These are phyloP conservation scores for Wiebesia pumilae DNA, from an alignment of 1,140 invertebrate genomes.

Conservation along the genomic window DNA sequence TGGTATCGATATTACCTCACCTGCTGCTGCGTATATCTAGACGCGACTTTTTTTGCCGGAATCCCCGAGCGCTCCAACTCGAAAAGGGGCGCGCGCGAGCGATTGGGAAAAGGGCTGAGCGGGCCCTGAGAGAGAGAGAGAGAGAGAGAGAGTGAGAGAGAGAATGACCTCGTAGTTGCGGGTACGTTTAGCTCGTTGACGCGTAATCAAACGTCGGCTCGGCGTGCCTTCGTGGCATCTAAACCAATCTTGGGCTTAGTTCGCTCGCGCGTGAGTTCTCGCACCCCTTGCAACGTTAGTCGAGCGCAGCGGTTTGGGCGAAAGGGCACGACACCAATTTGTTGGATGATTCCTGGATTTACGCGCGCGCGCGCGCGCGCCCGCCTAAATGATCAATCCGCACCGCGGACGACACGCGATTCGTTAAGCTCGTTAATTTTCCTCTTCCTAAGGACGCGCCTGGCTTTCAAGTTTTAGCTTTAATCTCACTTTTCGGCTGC, in stretches of 20 bases:
- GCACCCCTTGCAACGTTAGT: constrained; percentile 53
- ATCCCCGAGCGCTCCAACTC: background rate
- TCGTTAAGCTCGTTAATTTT: constrained; percentile 54
- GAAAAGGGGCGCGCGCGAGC: constrained; percentile 6
- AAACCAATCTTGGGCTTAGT: constrained; percentile 75
- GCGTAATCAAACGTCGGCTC: constrained; percentile 67
- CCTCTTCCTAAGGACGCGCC: background rate
- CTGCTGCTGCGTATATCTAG: constrained; percentile 34
- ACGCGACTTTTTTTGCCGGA: constrained; percentile 54
- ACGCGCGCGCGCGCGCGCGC: background rate
- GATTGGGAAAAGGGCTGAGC: background rate
- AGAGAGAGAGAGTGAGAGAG: constrained; percentile 37
- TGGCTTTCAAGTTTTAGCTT: constrained; percentile 7
- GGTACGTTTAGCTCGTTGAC: constrained; percentile 67
- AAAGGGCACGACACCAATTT: constrained; percentile 64
- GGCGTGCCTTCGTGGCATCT: constrained; percentile 71
- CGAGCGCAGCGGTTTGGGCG: background rate
- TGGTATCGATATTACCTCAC: constrained; percentile 58
- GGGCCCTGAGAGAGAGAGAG: constrained; percentile 19
- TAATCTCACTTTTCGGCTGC: constrained; percentile 48
- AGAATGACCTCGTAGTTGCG: constrained; percentile 51
- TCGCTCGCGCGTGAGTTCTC: constrained; percentile 64
- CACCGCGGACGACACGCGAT: constrained; percentile 54
- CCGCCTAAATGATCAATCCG: constrained; percentile 68
- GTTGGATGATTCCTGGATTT: constrained; percentile 66